Evolutionary conservation across 2,797 vertebrate species (phyloP), one percentile per base, ranked within the genome.

Genomic region (Mycteria americana): DNA sequence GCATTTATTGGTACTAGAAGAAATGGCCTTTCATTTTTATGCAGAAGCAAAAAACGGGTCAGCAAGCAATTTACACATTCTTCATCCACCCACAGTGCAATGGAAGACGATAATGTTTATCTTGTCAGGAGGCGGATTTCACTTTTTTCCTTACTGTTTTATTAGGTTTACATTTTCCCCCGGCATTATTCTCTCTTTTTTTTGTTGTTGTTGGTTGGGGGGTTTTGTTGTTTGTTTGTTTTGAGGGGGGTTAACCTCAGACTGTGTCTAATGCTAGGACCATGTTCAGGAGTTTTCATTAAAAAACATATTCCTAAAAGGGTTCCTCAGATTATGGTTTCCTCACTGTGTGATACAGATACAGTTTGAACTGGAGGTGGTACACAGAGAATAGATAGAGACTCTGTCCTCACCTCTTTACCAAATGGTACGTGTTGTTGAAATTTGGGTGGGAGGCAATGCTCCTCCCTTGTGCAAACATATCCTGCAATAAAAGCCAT

Each of bases 11-110:
- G 27, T 93, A 53, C 51, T 85, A 53, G 59, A 85, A 88, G 35
- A 94, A 93, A 86, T 63, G n/a, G 50, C 72, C 51, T 94, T 91
- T 93, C 73, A 31, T 96, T 96, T 96, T 93, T 83, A 92, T 69
- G 69, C 54, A 82, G 76, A 89, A 94, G 63, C 51, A 35, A 67
- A 87, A 93, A 89, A 23, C 45, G 95, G 64, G 46, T 91, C 69
- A 95, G 73, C 73, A 93, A 94, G 72, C 82, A 76, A 84, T 87
- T 91, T 56, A 48, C 50, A 83, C 35, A 15, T 92, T 92, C 67
- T 92, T 89, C 54, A 70, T 63, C 57, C 57, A 67, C 54, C 45
- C 59, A 33, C 46, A 62, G 54, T 15, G n/a, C 43, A 60, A 25
- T 50, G 81, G 65, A 83, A 85, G 39, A 68, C 74, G 37, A 74